phyloP scores from a whole-genome alignment of 2,113 vertebrate genomes.

The Cyrtonyx montezumae region DNA sequence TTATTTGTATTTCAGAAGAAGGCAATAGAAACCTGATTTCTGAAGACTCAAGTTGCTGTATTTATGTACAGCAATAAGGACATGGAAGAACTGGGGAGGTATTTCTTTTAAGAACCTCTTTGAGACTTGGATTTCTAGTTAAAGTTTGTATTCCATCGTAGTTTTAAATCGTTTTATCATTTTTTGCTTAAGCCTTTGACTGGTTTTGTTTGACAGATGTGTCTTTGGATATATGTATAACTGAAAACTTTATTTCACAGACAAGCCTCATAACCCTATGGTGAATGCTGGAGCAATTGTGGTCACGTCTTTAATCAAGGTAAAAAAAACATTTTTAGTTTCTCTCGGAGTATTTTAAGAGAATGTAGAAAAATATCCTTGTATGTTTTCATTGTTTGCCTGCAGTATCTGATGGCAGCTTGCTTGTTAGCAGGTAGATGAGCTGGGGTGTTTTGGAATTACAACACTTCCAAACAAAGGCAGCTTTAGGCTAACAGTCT shows the following conservation, averaged over 20 bases:
- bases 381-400: background rate
- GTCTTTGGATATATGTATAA: background rate
- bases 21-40: background rate
- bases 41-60: background rate
- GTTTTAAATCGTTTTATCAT: background rate
- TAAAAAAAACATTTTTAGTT: conserved; percentile 79
- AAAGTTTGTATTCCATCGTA: background rate
- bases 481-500: background rate
- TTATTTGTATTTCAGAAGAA: background rate
- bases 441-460: background rate
- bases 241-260: conserved; percentile 76
- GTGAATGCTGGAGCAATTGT: conserved; percentile 99
- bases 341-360: background rate
- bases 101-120: background rate
- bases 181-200: background rate
- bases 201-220: background rate
- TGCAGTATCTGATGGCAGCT: background rate
- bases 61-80: background rate
- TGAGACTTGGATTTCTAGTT: background rate
- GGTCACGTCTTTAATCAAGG: conserved; percentile 98
- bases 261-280: conserved; percentile 99
- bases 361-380: background rate
- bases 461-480: background rate
- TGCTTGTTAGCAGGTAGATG: background rate
- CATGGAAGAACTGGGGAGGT: background rate